A percentile compares a stretch with the other conserved stretches of the same genome.
Conservation (phyloP, 2,797 vertebrate species). For the Helicolenus hilgendorfi region DNA sequence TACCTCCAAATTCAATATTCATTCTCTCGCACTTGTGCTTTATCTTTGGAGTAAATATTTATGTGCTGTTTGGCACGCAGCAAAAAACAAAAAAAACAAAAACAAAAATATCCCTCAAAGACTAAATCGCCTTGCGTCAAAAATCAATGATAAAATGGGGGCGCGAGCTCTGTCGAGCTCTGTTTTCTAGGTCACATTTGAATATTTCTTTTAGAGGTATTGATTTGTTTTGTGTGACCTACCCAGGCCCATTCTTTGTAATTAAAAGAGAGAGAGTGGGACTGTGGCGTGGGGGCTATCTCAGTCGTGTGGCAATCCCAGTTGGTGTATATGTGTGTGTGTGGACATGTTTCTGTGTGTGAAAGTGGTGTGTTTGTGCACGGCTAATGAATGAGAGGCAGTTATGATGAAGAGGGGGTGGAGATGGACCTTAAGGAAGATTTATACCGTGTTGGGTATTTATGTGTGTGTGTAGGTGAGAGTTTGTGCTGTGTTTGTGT, state of each 20-base stretch:
- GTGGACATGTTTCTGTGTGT: conserved; percentile 18
- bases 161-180: conserved; percentile 77
- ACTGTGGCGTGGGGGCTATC: conserved; percentile 65
- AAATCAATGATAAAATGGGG: conserved; percentile 91
- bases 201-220: conserved; percentile 91
- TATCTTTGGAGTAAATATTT: conserved; percentile 84
- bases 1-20: conserved; percentile 86
- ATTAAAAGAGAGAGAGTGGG: conserved; percentile 88
- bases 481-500: conserved; percentile 21
- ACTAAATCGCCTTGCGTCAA: conserved; percentile 82
- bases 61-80: conserved; percentile 75
- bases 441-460: conserved; percentile 72
- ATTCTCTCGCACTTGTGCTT: conserved; percentile 76
- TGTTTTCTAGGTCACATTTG: conserved; percentile 91
- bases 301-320: conserved; percentile 74
- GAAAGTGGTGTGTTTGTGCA: conserved; percentile 41
- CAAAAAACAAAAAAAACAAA: conserved; percentile 51
- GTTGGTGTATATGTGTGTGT: conserved; percentile 37
- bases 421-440: conserved; percentile 87
- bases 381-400: conserved; percentile 84
- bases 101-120: conserved; percentile 68
- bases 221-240: conserved; percentile 91
- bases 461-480: conserved; percentile 17
- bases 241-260: conserved; percentile 88
- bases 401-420: conserved; percentile 88